A percentile compares a stretch with the other conserved stretches of the same genome.
phyloP scores from a whole-genome alignment of 2,797 vertebrate species.

The Salmo trutta region DNA sequence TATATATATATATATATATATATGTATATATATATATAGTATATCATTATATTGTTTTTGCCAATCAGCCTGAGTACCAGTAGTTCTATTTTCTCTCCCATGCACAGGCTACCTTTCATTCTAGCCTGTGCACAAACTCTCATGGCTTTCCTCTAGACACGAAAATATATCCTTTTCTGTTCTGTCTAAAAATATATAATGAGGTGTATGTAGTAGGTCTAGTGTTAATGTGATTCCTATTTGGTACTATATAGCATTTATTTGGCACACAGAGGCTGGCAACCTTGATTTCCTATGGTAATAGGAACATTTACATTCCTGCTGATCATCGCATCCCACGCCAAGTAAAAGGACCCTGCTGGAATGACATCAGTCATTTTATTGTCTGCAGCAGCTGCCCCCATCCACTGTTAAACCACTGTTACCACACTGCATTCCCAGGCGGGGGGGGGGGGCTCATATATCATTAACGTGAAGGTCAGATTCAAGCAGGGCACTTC shows the following conservation, averaged over 20 bases:
- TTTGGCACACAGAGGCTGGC: slow-evolving; percentile 13
- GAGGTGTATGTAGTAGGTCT: neutral
- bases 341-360: slow-evolving; percentile 40
- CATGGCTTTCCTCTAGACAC: neutral
- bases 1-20: too few species aligned
- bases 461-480: slow-evolving; percentile 78
- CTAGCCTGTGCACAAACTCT: too few species aligned
- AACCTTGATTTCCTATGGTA: slow-evolving; percentile 30
- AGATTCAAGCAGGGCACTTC: slow-evolving; percentile 73
- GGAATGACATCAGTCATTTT: slow-evolving; percentile 67
- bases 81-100: too few species aligned
- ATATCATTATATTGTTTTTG: too few species aligned
- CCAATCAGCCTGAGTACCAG: too few species aligned
- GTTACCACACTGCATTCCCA: slow-evolving; percentile 55
- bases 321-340: slow-evolving; percentile 36
- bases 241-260: slow-evolving; percentile 18
- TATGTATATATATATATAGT: too few species aligned
- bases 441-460: slow-evolving; percentile 60
- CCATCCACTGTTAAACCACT: slow-evolving; percentile 39
- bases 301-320: slow-evolving; percentile 48
- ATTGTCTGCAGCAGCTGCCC: slow-evolving; percentile 65
- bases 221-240: neutral
- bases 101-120: too few species aligned
- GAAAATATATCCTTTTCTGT: neutral
- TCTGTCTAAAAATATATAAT: neutral